Evolutionary conservation across 2,888 invertebrate genomes (phyloP), one percentile per base, ranked within the genome.

Genomic region (Nezara viridula): DNA sequence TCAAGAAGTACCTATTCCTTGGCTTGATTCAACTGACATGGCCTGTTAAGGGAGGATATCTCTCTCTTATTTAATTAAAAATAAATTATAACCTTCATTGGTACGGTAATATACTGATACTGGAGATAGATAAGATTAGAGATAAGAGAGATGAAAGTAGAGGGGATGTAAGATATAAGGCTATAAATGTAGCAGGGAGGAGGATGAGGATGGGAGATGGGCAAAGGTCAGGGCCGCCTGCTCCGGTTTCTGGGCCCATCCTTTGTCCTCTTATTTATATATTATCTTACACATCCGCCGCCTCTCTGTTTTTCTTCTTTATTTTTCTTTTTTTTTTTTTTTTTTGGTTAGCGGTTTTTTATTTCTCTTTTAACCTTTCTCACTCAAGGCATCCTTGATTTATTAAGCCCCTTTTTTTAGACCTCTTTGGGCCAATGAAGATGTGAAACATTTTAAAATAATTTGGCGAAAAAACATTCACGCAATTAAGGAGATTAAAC

Each of bases 221-320:
- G 44, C 77, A 77, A 81, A 81, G 81, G 81, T 47, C 81, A 81
- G 44, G 81, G 81, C 9, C 81, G 24, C 44, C 44, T 81, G 81
- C 81, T 81, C 77, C 77, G 77, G 77, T 77, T 77, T 40, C 77
- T 77, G 24, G 44, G 81, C 81, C 44, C 44, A 81, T 81, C 81
- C 81, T 81, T 44, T 81, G 81, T 81, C 44, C 44, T 16, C 44
- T 81, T 44, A 44, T 81, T 81, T 81, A 81, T 81, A 47, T 40
- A 81, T 81, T 47, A 40, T 81, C 81, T 81, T 81, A 81, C 81
- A 40, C 81, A 81, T 44, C 81, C 44, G 19, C 32, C 66, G 19
- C 27, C 21, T 37, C 50, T 16, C 60, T 16, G 27, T 27, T 60
- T 60, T 60, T 55, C 12, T 27, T 55, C 9, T 55, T 55, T 55